Evolutionary conservation across 1,140 invertebrate species (phyloP).

Genomic region (Centruroides sculpturatus): DNA sequence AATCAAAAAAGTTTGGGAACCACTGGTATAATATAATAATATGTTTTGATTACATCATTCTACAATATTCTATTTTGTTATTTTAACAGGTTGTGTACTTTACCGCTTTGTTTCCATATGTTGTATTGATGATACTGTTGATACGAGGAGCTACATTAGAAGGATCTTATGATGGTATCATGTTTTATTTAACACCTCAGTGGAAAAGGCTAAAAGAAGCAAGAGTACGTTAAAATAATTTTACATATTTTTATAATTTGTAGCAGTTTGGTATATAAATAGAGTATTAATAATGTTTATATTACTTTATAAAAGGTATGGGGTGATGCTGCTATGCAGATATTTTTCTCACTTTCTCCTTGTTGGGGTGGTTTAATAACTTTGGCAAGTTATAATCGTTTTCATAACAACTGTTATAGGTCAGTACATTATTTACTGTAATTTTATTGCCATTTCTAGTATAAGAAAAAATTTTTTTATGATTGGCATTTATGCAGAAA

Average conservation of each 20-base stretch:
- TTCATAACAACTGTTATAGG: slow-evolving; percentile 42
- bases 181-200: slow-evolving; percentile 68
- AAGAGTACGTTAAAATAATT: slow-evolving; percentile 8
- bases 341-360: slow-evolving; percentile 39
- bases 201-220: slow-evolving; percentile 50
- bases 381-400: slow-evolving; percentile 41
- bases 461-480: no score
- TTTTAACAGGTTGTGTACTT: slow-evolving; percentile 69
- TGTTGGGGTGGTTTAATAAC: slow-evolving; percentile 42
- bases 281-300: no score
- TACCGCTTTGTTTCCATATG: slow-evolving; percentile 87
- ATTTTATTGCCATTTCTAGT: neutral
- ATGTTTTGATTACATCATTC: no score
- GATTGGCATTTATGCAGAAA: no score
- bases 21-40: no score
- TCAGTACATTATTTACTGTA: slow-evolving; percentile 17
- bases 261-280: no score
- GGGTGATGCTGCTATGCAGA: slow-evolving; percentile 39
- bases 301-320: slow-evolving; percentile 28
- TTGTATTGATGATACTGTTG: slow-evolving; percentile 89
- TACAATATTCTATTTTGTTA: no score
- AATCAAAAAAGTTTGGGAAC: no score
- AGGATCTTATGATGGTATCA: slow-evolving; percentile 69
- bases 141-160: slow-evolving; percentile 73
- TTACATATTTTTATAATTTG: no score